Evolutionary conservation across 1,140 invertebrate species (phyloP), one percentile per base, ranked within the genome.

Genomic region (Phthorimaea operculella): DNA sequence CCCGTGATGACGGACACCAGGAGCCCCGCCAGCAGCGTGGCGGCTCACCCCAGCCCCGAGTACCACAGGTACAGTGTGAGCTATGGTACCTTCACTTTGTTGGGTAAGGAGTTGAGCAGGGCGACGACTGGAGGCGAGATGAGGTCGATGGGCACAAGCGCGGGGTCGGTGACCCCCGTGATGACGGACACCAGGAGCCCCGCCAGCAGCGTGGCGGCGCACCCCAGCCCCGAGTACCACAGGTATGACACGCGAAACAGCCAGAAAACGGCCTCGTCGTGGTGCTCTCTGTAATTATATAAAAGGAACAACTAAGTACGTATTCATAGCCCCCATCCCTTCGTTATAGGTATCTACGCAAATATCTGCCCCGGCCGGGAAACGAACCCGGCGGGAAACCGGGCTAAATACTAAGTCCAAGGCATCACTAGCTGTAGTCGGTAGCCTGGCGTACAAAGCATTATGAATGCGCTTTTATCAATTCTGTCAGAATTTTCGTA

Each of bases 211-310:
- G 94, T 94, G 0, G 90, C 79, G 0, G 89, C 58, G 48, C 89
- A 91, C 1, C 92, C 94, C n/a, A 94, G 89, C 21, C 89, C 89
- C n/a, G 91, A 88, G 62, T 90, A 91, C 89, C 90, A 91, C 73
- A 91, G 85, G 62, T 91, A 91, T 17, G 90, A 91, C 52, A 91
- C 80, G 33, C 87, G 87, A 63, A 90, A 90, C 33, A 90, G 89
- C 87, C 84, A 73, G 68, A 86, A 88, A 4, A 87, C 82, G 7
- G 70, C 54, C 14, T 74, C 63, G 14, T 71, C 76, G 0, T 68
- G 58, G 52, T 67, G 63, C 50, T 70, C 68, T 39, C 79, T 85
- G 67, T 12, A 72, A 74, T 34, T 39, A 39, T 28, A 28, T 4
- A 28, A 28, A 28, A 28, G 6, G 2, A 28, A 28, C 21, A 6